Conservation (phyloP, 2,113 vertebrate species). For the Bubalus kerabau region DNA sequence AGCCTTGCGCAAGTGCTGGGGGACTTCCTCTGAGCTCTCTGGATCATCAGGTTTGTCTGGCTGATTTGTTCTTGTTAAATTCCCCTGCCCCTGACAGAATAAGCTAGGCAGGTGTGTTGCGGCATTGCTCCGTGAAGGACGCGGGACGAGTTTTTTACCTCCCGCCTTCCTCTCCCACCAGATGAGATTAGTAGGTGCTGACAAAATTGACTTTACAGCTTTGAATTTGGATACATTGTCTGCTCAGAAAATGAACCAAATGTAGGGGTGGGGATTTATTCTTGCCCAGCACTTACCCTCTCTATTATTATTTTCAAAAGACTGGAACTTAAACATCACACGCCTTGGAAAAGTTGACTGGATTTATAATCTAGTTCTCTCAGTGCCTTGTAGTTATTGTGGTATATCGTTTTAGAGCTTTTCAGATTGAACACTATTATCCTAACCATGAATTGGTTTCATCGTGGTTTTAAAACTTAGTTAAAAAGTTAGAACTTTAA, state of each 20-base stretch:
- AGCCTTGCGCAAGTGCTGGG: not conserved
- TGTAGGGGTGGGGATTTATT: not conserved
- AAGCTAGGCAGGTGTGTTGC: not conserved
- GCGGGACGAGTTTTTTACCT: not conserved
- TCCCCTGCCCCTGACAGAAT: not conserved
- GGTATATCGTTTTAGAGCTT: not conserved
- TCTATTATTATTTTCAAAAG: not conserved
- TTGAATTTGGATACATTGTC: not conserved
- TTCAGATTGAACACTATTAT: not conserved
- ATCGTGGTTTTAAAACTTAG: not conserved
- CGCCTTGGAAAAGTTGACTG: not conserved
- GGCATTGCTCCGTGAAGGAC: not conserved
- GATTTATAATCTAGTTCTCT: not conserved
- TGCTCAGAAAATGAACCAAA: not conserved
- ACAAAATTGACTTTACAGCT: not conserved
- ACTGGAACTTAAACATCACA: not conserved
- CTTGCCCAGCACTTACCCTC: not conserved
- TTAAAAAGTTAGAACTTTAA: not conserved
- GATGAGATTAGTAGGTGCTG: not conserved
- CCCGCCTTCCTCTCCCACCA: fast-evolving
- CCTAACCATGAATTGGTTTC: not conserved
- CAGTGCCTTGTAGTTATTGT: not conserved
- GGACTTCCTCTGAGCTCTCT: not conserved
- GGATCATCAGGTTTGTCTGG: conserved; percentile 22
- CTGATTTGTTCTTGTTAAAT: not conserved